Conservation (phyloP, 1,140 invertebrate genomes). For the Penaeus chinensis region DNA sequence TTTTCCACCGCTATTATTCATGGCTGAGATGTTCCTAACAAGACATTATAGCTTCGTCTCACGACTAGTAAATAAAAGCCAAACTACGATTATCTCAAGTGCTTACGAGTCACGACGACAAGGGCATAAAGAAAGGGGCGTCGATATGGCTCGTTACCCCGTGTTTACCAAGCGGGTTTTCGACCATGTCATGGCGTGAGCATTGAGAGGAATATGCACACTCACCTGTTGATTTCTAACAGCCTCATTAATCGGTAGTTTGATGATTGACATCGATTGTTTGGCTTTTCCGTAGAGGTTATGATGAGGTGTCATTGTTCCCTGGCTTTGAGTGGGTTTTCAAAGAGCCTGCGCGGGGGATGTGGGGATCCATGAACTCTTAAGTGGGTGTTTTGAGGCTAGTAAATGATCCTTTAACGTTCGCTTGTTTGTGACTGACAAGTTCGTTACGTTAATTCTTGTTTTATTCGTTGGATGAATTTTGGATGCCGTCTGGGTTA, state of each 20-base stretch:
- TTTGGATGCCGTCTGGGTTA: no score
- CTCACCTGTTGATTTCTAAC: conserved; percentile 31
- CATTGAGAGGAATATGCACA: conserved; percentile 31
- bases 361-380: not conserved
- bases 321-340: no score
- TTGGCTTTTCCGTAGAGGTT: not conserved
- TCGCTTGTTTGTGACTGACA: conserved; percentile 29
- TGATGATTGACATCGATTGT: conserved; percentile 35
- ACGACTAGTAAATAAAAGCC: conserved; percentile 52
- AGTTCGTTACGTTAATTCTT: conserved; percentile 44
- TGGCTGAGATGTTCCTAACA: conserved; percentile 34
- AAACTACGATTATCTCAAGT: conserved; percentile 36
- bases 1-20: conserved; percentile 25
- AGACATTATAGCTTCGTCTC: conserved; percentile 44
- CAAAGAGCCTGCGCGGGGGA: not conserved
- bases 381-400: not conserved
- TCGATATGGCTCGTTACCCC: not conserved
- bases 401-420: no score
- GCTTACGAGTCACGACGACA: conserved; percentile 21
- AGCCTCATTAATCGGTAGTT: conserved; percentile 39
- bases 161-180: not conserved
- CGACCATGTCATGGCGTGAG: not conserved
- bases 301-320: conserved; percentile 2
- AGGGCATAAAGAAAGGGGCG: not conserved
- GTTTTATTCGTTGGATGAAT: not conserved